phyloP scores from a whole-genome alignment of 1,140 invertebrate genomes.

The Ceratosolen fusciceps region DNA sequence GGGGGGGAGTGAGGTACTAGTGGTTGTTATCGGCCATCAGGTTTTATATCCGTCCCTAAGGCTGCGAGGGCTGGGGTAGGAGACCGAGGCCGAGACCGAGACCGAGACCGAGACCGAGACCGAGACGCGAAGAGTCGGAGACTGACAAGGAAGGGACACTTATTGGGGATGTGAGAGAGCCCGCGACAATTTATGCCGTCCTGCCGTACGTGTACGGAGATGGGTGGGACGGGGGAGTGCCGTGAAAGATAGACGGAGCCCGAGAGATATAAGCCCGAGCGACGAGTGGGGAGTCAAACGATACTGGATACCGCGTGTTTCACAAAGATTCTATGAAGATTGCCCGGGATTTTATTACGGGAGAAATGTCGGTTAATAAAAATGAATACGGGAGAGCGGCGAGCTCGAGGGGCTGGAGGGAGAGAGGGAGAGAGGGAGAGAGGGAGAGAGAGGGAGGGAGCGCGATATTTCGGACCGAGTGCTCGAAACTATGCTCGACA shows the following conservation, averaged over 20 bases:
- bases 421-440: constrained; percentile 21
- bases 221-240: not conserved
- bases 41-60: constrained; percentile 69
- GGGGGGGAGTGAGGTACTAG: constrained; percentile 58
- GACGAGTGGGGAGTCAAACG: constrained; percentile 56
- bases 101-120: constrained; percentile 15
- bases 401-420: constrained; percentile 9
- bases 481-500: constrained; percentile 35
- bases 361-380: constrained; percentile 73
- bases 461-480: constrained; percentile 41
- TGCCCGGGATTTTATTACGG: constrained; percentile 72
- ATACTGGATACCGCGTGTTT: constrained; percentile 71
- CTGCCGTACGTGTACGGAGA: not conserved
- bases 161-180: constrained; percentile 46
- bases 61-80: constrained; percentile 35
- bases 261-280: constrained; percentile 19
- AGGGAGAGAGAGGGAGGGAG: constrained; percentile 15
- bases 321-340: constrained; percentile 73
- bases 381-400: constrained; percentile 65
- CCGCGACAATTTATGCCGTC: constrained; percentile 28
- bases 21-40: constrained; percentile 73
- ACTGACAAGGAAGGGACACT: constrained; percentile 43
- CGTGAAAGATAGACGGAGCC: constrained; percentile 35
- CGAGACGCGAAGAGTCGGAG: constrained; percentile 43
- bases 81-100: constrained; percentile 23